These are phyloP conservation scores for Dendrocincla tyrannina DNA, from an alignment of 2,797 vertebrate species.

Conservation along the genomic window DNA sequence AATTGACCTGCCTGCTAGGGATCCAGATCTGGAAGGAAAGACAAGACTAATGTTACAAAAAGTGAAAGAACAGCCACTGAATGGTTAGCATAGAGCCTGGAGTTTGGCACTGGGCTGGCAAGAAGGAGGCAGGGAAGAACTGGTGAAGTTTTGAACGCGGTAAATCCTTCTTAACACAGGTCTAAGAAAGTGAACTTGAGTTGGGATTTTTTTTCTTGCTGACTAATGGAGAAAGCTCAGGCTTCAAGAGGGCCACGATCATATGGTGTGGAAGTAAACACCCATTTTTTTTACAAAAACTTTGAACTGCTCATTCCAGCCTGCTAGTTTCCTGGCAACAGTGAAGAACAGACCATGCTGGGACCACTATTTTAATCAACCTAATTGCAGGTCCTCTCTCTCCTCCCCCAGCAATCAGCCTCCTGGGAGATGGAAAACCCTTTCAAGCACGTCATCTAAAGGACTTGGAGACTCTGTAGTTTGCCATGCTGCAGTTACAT, in stretches of 20 bases:
- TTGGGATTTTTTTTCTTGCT: not conserved
- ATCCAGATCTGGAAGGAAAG: not conserved
- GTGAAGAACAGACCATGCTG: constrained; percentile 34
- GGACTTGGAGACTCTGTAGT: not conserved
- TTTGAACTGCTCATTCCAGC: constrained; percentile 25
- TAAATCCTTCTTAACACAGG: not conserved
- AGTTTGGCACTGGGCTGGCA: not conserved
- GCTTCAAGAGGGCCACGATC: not conserved
- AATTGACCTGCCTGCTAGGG: not conserved
- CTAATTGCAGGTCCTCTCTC: constrained; percentile 46
- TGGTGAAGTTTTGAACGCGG: not conserved
- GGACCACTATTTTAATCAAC: constrained; percentile 63
- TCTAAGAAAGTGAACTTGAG: not conserved
- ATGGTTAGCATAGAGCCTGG: not conserved
- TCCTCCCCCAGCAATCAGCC: constrained; percentile 32
- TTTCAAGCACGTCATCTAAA: not conserved
- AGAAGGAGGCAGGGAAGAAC: not conserved
- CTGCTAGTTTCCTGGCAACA: constrained; percentile 59
- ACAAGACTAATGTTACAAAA: not conserved
- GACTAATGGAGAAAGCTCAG: not conserved
- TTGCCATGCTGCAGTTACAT: not conserved
- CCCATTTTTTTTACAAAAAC: constrained; percentile 36
- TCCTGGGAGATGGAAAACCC: constrained; percentile 30
- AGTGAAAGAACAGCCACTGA: not conserved
- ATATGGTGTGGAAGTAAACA: not conserved